Conservation (phyloP, 2,113 vertebrate species). For the Zosterops lateralis region DNA sequence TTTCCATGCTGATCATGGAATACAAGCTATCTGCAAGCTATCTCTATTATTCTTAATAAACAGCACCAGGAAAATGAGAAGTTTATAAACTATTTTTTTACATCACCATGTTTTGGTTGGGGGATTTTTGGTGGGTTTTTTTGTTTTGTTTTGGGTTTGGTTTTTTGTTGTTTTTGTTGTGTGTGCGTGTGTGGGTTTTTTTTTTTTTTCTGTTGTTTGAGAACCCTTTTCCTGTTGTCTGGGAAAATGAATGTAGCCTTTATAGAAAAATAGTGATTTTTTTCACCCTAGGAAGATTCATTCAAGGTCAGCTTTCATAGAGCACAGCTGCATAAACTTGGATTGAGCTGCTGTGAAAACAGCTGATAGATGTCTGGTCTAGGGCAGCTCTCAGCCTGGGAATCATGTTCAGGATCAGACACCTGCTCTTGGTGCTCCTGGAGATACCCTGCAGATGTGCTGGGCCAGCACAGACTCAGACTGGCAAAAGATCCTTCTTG, state of each 20-base stretch:
- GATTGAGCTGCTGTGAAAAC: neutral
- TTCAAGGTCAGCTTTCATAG: neutral
- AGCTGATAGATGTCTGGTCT: neutral
- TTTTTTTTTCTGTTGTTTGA: neutral
- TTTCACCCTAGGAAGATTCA: neutral
- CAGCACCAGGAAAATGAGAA: neutral
- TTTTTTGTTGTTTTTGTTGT: neutral
- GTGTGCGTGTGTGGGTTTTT: neutral
- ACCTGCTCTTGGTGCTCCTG: neutral
- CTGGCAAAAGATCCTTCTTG: neutral
- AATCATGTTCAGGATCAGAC: accelerated
- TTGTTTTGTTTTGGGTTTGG: neutral
- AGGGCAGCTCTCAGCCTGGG: accelerated
- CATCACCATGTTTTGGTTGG: neutral
- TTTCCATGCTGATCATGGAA: neutral
- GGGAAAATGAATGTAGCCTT: neutral
- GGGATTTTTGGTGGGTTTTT: neutral
- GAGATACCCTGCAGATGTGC: neutral
- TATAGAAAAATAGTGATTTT: neutral
- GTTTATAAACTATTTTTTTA: neutral
- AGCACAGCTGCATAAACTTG: neutral
- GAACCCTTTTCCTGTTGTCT: neutral
- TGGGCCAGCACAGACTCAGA: neutral
- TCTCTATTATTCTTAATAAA: neutral
- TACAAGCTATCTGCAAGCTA: neutral